Evolutionary conservation across 1,140 invertebrate genomes (phyloP), one percentile per base, ranked within the genome.

Genomic region (Drosophila micromelanica): DNA sequence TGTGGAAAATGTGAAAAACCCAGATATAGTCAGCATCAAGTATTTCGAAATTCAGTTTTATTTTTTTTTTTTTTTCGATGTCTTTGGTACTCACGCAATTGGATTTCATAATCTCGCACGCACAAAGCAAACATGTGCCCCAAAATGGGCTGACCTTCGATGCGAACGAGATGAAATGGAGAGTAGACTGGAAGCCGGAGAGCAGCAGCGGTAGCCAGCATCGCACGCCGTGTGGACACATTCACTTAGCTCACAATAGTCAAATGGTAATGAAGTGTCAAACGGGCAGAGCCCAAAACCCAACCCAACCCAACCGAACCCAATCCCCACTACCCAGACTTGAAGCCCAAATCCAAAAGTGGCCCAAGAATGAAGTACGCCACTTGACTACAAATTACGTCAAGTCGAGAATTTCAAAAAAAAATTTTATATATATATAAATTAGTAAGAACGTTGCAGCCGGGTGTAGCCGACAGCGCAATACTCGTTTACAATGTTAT

Each of bases 361-460:
- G 49, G 69, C 30, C 64, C 59, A 54, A 78, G 75, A 82, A 76
- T 80, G 59, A 46, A 49, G 61, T 73, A 80, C 63, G 62, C 60
- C 42, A 48, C 12, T 46, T 81, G 78, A 63, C 59, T 81, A 72
- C 75, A 81, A 80, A 80, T 80, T 80, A 78, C 42, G 17, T 40
- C 27, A 35, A 56, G n/a, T 40, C 17, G 11, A 12, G 32, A 32
- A 12, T 2, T 30, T 37, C 49, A 35, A 35, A 35, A 35, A 8
- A 35, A 35, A 27, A 0, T 3, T 23, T 3, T 23, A 23, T 23
- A 3, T 23, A 23, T 23, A 23, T 23, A 23, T 3, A 23, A 23
- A 23, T 23, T 23, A 23, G 27, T 6, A 27, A 27, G 27, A 27
- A 27, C 27, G 5, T 6, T 27, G 27, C 27, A 3, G 27, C 5